Conservation (phyloP, 1,140 invertebrate species). For the Aphaenogaster floridana region DNA sequence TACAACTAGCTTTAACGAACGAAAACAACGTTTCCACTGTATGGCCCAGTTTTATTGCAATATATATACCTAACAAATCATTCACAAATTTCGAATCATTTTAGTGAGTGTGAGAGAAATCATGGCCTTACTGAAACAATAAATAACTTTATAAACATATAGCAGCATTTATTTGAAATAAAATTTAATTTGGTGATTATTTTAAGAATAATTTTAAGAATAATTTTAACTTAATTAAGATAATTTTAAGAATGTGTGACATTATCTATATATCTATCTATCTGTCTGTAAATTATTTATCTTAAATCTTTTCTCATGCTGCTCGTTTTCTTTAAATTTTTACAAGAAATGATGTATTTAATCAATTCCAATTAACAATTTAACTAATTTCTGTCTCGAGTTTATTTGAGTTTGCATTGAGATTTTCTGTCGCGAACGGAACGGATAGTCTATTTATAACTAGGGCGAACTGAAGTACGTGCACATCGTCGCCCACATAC, state of each 20-base stretch:
- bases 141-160: conserved; percentile 1
- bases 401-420: background rate
- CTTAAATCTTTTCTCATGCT: background rate
- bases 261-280: background rate
- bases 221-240: background rate
- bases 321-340: background rate
- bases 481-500: background rate
- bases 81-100: conserved; percentile 2
- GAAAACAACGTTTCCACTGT: conserved; percentile 28
- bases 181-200: background rate
- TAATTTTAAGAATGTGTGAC: background rate
- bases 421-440: background rate
- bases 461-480: background rate
- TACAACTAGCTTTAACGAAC: conserved; percentile 25
- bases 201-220: background rate
- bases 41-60: background rate
- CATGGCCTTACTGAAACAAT: background rate
- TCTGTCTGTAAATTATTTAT: background rate
- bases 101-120: background rate
- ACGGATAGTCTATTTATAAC: conserved; percentile 4
- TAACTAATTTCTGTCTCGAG: background rate
- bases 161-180: background rate
- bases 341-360: background rate
- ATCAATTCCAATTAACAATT: background rate
- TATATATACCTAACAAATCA: background rate